These are phyloP conservation scores for Notolabrus celidotus DNA, from an alignment of 2,797 vertebrate genomes.

Conservation along the genomic window DNA sequence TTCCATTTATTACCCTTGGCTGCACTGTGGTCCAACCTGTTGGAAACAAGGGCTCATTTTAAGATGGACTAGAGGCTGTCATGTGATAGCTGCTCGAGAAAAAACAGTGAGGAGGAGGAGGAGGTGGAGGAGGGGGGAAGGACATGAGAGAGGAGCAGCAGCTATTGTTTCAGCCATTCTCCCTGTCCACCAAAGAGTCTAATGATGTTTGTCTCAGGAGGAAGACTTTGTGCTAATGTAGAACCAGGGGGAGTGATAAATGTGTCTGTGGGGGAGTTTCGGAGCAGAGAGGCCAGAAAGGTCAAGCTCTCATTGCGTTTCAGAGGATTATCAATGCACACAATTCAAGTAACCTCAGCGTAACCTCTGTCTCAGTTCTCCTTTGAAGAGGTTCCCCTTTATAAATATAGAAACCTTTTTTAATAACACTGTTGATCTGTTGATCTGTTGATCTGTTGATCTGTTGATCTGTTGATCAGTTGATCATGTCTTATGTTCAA, in stretches of 20 bases:
- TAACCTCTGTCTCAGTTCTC: conserved; percentile 70
- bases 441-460: too few species aligned
- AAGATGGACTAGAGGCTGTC: conserved; percentile 67
- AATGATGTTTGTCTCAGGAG: conserved; percentile 62
- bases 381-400: conserved; percentile 2
- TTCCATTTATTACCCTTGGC: conserved; percentile 71
- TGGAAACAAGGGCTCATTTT: conserved; percentile 72
- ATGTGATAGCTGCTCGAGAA: conserved; percentile 71
- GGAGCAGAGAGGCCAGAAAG: conserved; percentile 73
- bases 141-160: conserved; percentile 42
- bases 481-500: too few species aligned
- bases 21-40: conserved; percentile 64
- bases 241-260: conserved; percentile 75
- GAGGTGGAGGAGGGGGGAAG: conserved; percentile 28
- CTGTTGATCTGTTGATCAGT: too few species aligned
- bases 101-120: conserved; percentile 51
- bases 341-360: conserved; percentile 65
- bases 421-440: conserved; percentile 10
- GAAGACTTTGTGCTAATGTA: conserved; percentile 66
- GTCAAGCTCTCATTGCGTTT: conserved; percentile 75
- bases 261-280: conserved; percentile 76
- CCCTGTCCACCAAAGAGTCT: conserved; percentile 37
- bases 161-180: conserved; percentile 69
- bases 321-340: conserved; percentile 77
- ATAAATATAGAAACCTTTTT: conserved; percentile 26